These are phyloP conservation scores for Cheumatopsyche charites DNA, from an alignment of 1,140 invertebrate species.

Conservation along the genomic window DNA sequence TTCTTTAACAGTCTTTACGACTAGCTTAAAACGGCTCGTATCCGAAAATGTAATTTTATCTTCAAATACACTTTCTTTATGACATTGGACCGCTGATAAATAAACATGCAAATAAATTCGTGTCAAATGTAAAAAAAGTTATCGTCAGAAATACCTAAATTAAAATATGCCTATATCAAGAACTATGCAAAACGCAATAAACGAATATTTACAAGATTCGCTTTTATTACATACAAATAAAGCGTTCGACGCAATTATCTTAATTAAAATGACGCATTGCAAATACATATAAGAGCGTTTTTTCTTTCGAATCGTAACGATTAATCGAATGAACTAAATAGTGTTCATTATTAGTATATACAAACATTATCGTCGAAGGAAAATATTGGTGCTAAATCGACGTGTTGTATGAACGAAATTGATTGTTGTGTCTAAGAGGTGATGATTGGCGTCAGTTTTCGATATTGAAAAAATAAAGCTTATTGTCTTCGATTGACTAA, in stretches of 20 bases:
- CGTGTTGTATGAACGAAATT: not conserved
- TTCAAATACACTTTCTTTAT: constrained; percentile 24
- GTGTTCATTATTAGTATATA: too few relatives aligned
- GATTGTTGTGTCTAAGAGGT: constrained; percentile 14
- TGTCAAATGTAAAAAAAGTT: constrained; percentile 8
- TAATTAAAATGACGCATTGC: too few relatives aligned
- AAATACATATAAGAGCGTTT: too few relatives aligned
- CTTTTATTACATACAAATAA: too few relatives aligned
- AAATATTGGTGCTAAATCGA: too few relatives aligned
- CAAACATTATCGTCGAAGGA: too few relatives aligned
- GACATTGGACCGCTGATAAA: constrained; percentile 33
- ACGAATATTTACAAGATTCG: too few relatives aligned
- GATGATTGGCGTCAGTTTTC: not conserved
- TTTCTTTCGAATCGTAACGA: too few relatives aligned
- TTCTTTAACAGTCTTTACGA: constrained; percentile 4
- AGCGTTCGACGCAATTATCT: too few relatives aligned
- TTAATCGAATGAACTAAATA: too few relatives aligned
- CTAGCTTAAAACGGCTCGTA: not conserved
- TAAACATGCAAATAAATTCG: constrained; percentile 25
- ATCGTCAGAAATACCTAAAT: not conserved
- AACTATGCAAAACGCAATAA: too few relatives aligned
- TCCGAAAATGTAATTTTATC: not conserved
- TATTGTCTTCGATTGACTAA: not conserved
- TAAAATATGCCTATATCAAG: not conserved
- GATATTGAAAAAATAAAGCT: constrained; percentile 3